Evolutionary conservation across 2,888 invertebrate genomes (phyloP), one percentile per base, ranked within the genome.

Genomic region (Prionchulus punctatus): DNA sequence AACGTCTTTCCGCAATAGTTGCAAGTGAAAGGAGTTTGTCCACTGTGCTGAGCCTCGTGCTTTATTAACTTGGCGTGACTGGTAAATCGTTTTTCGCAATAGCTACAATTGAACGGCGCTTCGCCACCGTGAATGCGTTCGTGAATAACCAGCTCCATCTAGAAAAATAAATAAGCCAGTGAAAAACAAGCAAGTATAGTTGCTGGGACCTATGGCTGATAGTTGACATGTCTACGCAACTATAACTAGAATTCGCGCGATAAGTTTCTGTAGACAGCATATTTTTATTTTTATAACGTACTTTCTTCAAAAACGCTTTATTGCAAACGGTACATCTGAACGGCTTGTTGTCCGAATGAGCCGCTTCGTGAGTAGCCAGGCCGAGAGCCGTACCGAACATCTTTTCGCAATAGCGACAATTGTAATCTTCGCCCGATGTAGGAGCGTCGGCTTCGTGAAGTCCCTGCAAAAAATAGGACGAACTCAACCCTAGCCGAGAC

Each of bases 1-100:
- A 45, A 45, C 45, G 45, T 45, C 23, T 45, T 45, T 7, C 45
- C 45, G 23, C 45, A 45, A 45, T 45, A 45, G 23, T 12, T 45
- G 23, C 45, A 45, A 12, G 45, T n/a, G 23, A 45, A 45, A 4
- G 45, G 45, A n/a, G 12, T 45, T 45, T 45, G 45, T 7, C 45
- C 45, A 12, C 18, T n/a, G 23, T 45, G 45, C 23, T n/a, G 7
- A 45, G 23, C 23, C 23, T 45, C 45, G 45, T 45, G 45, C 23
- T 23, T 12, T 7, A 23, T n/a, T 23, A 45, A 45, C 23, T 45
- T 45, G 18, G 23, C 4, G 23, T 23, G 45, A 4, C 18, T 45
- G 12, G 45, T 12, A 45, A 45, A 45, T 7, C 12, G 12, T 45
- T 45, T 45, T 7, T 23, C 45, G 45, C 45, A 45, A 45, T n/a